Conservation (phyloP, 2,797 vertebrate species). For the Crypturellus tataupa region DNA sequence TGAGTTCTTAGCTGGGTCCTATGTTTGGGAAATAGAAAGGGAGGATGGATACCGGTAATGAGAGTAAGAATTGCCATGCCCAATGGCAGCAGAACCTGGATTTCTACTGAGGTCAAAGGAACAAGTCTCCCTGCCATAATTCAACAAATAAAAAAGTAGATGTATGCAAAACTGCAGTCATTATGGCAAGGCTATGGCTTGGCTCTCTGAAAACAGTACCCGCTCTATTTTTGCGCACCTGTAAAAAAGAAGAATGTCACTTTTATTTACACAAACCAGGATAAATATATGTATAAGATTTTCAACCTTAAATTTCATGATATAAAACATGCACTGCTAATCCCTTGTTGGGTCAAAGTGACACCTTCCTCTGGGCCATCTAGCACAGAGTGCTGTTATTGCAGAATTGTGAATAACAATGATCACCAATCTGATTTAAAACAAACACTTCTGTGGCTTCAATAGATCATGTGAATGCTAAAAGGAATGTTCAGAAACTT, state of each 20-base stretch:
- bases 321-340: conserved; percentile 21
- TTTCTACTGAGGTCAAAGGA: not conserved
- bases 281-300: conserved; percentile 50
- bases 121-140: not conserved
- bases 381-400: not conserved
- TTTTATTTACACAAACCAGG: conserved; percentile 21
- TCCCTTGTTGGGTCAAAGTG: not conserved
- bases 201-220: not conserved
- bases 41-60: not conserved
- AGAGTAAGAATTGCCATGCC: not conserved
- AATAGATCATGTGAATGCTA: not conserved
- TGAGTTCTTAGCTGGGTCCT: not conserved
- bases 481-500: not conserved
- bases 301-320: not conserved
- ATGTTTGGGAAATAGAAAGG: not conserved
- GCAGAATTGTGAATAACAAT: not conserved
- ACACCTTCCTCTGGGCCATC: conserved; percentile 4
- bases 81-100: not conserved
- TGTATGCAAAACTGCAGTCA: not conserved
- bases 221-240: not conserved
- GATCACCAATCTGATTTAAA: conserved; percentile 1
- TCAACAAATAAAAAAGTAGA: not conserved
- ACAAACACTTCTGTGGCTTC: not conserved
- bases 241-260: not conserved
- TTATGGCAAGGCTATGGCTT: not conserved